Evolutionary conservation across 1,140 invertebrate species (phyloP).

Genomic region (Varroa destructor): DNA sequence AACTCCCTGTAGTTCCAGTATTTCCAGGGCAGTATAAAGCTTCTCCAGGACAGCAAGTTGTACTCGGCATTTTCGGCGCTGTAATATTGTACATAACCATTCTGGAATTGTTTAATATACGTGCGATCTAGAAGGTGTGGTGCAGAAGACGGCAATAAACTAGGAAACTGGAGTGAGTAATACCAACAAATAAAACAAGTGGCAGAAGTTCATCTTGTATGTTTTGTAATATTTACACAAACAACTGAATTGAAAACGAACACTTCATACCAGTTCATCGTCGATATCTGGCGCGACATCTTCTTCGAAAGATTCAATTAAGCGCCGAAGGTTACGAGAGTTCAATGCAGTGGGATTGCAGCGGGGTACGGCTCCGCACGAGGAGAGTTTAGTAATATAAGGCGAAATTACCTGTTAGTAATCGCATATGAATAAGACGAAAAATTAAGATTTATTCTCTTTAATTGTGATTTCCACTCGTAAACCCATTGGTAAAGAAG

Average conservation of each 20-base stretch:
- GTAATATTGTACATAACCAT: too few species aligned
- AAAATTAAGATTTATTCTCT: too few species aligned
- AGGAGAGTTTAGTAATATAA: neutral
- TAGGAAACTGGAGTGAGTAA: too few species aligned
- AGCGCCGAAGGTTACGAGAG: neutral
- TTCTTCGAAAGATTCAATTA: slow-evolving; percentile 15
- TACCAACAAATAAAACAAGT: too few species aligned
- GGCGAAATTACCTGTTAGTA: slow-evolving; percentile 5
- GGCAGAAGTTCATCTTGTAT: too few species aligned
- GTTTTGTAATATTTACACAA: too few species aligned
- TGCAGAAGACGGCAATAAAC: too few species aligned
- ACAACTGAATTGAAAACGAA: too few species aligned
- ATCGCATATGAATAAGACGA: neutral
- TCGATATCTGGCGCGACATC: slow-evolving; percentile 5
- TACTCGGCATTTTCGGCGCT: neutral
- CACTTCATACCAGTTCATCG: neutral
- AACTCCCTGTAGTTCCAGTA: neutral
- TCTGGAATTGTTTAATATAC: too few species aligned
- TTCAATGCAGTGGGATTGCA: slow-evolving; percentile 14
- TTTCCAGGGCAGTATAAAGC: neutral
- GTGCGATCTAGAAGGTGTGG: too few species aligned
- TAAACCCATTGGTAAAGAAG: too few species aligned
- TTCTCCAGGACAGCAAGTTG: neutral
- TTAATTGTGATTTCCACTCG: too few species aligned
- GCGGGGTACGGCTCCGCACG: neutral